Conservation (phyloP, 1,140 invertebrate genomes). For the Rhyacophila brunnea region DNA sequence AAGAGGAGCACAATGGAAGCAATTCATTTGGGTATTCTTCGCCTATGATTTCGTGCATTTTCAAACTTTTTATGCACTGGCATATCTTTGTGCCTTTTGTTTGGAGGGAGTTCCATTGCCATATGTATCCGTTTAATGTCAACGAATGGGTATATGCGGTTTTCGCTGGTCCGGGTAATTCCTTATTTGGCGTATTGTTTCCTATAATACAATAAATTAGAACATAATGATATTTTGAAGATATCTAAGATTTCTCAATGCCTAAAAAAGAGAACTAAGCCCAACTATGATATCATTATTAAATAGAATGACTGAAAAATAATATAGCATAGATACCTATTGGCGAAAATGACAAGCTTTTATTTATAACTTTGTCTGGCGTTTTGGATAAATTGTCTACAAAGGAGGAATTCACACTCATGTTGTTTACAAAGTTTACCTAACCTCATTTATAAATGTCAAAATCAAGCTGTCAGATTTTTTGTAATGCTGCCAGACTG, state of each 20-base stretch:
- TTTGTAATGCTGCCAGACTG: background rate
- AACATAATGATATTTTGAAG: background rate
- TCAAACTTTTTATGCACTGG: constrained; percentile 40
- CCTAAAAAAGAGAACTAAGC: background rate
- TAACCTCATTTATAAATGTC: background rate
- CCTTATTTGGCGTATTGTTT: constrained; percentile 5
- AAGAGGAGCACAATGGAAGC: constrained; percentile 37
- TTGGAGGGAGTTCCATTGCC: constrained; percentile 31
- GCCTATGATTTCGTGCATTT: constrained; percentile 42
- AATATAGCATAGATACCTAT: constrained; percentile 5
- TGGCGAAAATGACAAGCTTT: constrained; percentile 10
- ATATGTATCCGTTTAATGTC: constrained; percentile 4
- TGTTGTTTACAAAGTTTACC: background rate
- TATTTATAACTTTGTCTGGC: constrained; percentile 8
- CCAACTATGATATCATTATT: background rate
- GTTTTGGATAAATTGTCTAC: background rate
- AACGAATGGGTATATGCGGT: constrained; percentile 5
- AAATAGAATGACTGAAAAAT: background rate
- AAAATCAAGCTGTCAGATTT: background rate
- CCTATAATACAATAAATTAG: background rate
- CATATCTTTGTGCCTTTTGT: constrained; percentile 38
- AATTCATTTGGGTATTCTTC: constrained; percentile 45
- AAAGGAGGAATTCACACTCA: background rate
- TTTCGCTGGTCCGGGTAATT: constrained; percentile 1
- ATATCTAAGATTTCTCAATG: background rate